These are phyloP conservation scores for Nomada ferruginata DNA, from an alignment of 2,888 invertebrate species.

Conservation along the genomic window DNA sequence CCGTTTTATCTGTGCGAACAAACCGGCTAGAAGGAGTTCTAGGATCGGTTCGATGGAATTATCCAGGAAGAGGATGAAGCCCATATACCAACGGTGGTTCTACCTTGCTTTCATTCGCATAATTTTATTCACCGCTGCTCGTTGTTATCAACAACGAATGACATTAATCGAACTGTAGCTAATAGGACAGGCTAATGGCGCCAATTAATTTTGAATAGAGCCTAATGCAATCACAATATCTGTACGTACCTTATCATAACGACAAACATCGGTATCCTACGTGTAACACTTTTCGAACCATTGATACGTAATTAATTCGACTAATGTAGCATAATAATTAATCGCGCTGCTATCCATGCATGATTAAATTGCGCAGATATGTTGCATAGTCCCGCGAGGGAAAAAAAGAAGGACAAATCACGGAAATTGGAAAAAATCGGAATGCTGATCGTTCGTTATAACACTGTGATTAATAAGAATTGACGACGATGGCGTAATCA, in stretches of 20 bases:
- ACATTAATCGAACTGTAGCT: background rate
- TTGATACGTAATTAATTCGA: background rate
- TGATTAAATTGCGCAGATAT: constrained; percentile 30
- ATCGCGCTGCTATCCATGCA: constrained; percentile 24
- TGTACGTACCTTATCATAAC: background rate
- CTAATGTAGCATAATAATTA: background rate
- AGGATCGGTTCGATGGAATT: constrained; percentile 46
- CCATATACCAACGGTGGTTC: background rate
- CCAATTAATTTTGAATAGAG: background rate
- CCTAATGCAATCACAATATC: background rate
- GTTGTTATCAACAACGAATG: too few species aligned
- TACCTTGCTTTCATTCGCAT: constrained; percentile 32
- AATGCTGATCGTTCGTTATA: constrained; percentile 67
- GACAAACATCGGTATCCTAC: background rate
- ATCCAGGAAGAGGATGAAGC: constrained; percentile 53
- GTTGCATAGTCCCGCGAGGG: background rate
- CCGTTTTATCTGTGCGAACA: constrained; percentile 58
- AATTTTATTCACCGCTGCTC: constrained; percentile 19
- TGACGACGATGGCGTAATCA: constrained; percentile 66
- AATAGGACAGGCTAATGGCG: background rate
- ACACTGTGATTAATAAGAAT: constrained; percentile 72
- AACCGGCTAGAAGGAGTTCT: constrained; percentile 42
- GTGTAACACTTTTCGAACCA: background rate
- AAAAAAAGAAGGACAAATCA: constrained; percentile 16
- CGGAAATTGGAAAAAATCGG: constrained; percentile 5